A percentile compares a stretch with the other conserved stretches of the same genome.
Conservation (phyloP, 2,888 invertebrate species). For the Macrophya annulata region DNA sequence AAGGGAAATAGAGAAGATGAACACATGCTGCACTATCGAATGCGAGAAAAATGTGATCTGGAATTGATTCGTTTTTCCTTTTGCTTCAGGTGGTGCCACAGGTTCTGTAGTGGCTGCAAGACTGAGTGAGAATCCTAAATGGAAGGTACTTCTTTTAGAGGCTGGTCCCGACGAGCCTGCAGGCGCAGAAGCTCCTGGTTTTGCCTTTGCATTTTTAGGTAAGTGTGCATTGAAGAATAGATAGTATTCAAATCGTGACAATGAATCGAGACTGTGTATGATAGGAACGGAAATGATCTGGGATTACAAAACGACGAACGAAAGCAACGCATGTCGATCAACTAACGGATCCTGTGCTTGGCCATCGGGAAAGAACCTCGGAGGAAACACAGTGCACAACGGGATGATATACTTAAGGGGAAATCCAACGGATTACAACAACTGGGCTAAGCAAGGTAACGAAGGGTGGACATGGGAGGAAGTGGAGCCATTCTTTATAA, state of each 20-base stretch:
- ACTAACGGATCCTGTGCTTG: conserved; percentile 82
- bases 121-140: neutral
- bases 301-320: conserved; percentile 86
- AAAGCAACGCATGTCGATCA: conserved; percentile 83
- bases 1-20: too few relatives aligned
- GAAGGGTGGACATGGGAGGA: too few relatives aligned
- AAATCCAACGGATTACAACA: too few relatives aligned
- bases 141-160: neutral
- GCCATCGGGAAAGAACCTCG: conserved; percentile 67
- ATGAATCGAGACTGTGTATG: neutral
- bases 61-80: neutral
- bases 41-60: neutral
- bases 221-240: too few relatives aligned
- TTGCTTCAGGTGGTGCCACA: neutral
- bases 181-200: neutral
- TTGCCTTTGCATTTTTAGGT: too few relatives aligned
- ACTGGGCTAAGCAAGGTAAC: too few relatives aligned
- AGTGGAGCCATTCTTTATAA: too few relatives aligned
- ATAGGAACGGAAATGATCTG: conserved; percentile 84
- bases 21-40: too few relatives aligned
- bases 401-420: too few relatives aligned
- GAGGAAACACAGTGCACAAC: too few relatives aligned
- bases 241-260: too few relatives aligned
- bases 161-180: neutral
- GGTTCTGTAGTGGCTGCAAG: neutral